Evolutionary conservation across 1,140 invertebrate species (phyloP).

Genomic region (Drosophila ironensis): DNA sequence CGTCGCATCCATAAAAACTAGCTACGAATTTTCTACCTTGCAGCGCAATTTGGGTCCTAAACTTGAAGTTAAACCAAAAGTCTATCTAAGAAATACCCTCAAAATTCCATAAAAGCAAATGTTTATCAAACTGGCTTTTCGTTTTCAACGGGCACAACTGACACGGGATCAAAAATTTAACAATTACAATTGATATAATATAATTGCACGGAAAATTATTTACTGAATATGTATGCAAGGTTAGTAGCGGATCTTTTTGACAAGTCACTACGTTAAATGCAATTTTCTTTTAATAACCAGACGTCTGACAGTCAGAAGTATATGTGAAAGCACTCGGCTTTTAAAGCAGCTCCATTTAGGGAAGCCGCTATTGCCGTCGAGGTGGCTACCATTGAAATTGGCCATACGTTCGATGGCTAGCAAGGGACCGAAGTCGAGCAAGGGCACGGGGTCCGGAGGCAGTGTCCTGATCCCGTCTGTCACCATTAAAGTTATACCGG

Average conservation of each 20-base stretch:
- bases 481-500: slow-evolving; percentile 27
- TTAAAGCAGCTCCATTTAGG: background rate
- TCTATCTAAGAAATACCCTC: too few relatives aligned
- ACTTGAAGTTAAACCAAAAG: background rate
- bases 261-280: too few relatives aligned
- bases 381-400: background rate
- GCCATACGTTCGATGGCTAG: background rate
- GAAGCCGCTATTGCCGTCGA: background rate
- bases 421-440: background rate
- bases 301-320: background rate
- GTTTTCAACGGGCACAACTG: too few relatives aligned
- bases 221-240: slow-evolving; percentile 6
- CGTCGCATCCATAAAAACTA: slow-evolving; percentile 11
- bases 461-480: slow-evolving; percentile 1
- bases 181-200: too few relatives aligned
- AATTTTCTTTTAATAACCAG: too few relatives aligned
- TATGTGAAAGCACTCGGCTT: background rate
- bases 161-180: too few relatives aligned
- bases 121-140: too few relatives aligned
- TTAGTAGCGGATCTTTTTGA: slow-evolving; percentile 1
- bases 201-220: background rate
- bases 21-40: slow-evolving; percentile 62
- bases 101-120: too few relatives aligned
- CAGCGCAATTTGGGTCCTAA: slow-evolving; percentile 41
- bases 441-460: background rate